phyloP scores from a whole-genome alignment of 1,140 invertebrate genomes.

The Bombus confusus region DNA sequence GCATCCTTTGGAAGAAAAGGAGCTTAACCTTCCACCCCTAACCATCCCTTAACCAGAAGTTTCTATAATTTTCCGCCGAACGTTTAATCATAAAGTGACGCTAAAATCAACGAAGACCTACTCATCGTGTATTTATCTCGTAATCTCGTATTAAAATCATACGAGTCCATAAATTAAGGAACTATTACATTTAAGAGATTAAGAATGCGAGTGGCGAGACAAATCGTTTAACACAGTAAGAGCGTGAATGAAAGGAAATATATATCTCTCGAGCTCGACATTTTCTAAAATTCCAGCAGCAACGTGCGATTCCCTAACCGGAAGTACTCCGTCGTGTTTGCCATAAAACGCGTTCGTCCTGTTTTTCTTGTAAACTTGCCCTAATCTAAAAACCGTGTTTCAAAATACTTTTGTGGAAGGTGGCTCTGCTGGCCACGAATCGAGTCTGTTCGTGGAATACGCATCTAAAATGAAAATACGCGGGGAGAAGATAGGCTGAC shows the following conservation, averaged over 20 bases:
- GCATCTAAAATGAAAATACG: neutral
- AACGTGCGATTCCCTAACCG: neutral
- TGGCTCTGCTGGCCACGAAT: neutral
- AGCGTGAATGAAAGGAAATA: neutral
- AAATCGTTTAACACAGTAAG: neutral
- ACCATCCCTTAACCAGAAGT: neutral
- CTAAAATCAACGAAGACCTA: too few species aligned
- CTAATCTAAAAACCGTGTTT: conserved; percentile 13
- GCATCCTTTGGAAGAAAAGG: neutral
- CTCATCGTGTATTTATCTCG: too few species aligned
- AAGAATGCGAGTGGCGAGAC: too few species aligned
- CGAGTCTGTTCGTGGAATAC: neutral
- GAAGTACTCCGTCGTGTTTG: neutral
- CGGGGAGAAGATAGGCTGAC: neutral
- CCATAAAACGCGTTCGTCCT: neutral
- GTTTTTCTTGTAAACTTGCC: neutral
- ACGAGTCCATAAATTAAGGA: too few species aligned
- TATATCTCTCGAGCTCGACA: neutral
- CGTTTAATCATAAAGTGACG: too few species aligned
- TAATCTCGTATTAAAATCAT: too few species aligned
- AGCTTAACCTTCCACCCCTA: neutral
- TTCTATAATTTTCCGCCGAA: neutral
- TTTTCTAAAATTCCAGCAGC: neutral
- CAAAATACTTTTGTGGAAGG: neutral
- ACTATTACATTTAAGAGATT: too few species aligned